Base-by-base conservation (phyloP, 2,797 vertebrate species). In the Acanthurus leucopareius region DNA sequence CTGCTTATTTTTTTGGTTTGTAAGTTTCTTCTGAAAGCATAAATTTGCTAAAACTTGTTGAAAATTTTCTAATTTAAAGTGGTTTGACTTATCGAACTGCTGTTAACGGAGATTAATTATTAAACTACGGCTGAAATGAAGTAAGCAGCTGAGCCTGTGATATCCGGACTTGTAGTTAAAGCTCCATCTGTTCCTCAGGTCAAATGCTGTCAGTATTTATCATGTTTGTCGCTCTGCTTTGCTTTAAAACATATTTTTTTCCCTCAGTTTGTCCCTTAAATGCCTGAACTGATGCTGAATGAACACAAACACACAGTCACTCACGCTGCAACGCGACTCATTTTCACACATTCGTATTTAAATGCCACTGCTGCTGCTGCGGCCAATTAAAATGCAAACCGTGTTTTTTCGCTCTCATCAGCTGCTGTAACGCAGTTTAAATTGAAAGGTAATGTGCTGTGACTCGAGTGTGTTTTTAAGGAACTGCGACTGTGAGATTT, bases 401-500 rank as follows among this genome's bases (percentile, higher is more conserved):
- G 7, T 28, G 69, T 59, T 56, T 66, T 66, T 57, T 25, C 25
- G 2, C 4, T 32, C 28, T 83, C 73, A 71, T 83, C 80, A 65
- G 2, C 78, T 13, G 54, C 73, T 3, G 19, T 57, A 58, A 71
- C 54, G 49, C 32, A 63, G 49, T 66, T 59, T 65, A 69, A 77
- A 80, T 57, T 52, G 54, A 42, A 68, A 62, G 69, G 15, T 72
- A 83, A 80, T 74, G 67, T 74, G 62, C 75, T 78, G 73, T 48
- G 77, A 79, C 82, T 17, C 4, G 0, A 42, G 52, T 32, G 52
- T 32, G 66, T 76, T 71, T 74, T 65, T 64, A 69, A 60, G 42
- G 54, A 16, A 10, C 73, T 0, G 49, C 51, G 11, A 9, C 69
- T 22, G 20, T 7, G 42, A 28, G 40, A 11, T 45, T 38, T n/a